Evolutionary conservation across 2,888 invertebrate genomes (phyloP).

Genomic region (Carabus problematicus): DNA sequence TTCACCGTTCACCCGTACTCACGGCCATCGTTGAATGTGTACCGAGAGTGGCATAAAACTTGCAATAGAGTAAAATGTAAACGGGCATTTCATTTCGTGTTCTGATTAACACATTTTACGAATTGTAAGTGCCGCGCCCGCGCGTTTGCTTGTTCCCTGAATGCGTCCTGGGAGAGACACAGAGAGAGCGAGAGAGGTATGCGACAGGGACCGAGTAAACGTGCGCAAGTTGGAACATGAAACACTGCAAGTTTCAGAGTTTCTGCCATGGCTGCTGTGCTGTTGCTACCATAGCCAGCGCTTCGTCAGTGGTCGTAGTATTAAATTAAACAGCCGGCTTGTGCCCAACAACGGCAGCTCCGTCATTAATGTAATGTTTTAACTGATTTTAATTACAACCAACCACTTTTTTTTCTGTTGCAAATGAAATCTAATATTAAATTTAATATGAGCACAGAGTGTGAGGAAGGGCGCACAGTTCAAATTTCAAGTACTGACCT

Average conservation of each 20-base stretch:
- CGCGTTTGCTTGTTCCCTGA: not conserved
- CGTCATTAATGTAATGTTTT: constrained; percentile 28
- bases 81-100: constrained; percentile 8
- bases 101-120: constrained; percentile 14
- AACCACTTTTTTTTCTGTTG: constrained; percentile 6
- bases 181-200: too few relatives aligned
- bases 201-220: not conserved
- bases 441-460: not conserved
- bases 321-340: constrained; percentile 24
- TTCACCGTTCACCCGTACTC: too few relatives aligned
- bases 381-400: constrained; percentile 21
- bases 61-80: constrained; percentile 2
- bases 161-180: constrained; percentile 14
- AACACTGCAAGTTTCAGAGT: too few relatives aligned
- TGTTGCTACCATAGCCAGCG: too few relatives aligned
- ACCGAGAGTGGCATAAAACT: not conserved
- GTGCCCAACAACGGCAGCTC: constrained; percentile 11
- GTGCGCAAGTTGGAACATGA: not conserved
- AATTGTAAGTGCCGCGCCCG: not conserved
- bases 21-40: too few relatives aligned
- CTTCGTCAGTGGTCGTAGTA: not conserved
- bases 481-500: not conserved
- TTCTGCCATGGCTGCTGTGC: too few relatives aligned
- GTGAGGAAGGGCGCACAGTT: not conserved
- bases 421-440: constrained; percentile 8